Conservation (phyloP, 2,113 vertebrate species). For the Cebidichthys violaceus region DNA sequence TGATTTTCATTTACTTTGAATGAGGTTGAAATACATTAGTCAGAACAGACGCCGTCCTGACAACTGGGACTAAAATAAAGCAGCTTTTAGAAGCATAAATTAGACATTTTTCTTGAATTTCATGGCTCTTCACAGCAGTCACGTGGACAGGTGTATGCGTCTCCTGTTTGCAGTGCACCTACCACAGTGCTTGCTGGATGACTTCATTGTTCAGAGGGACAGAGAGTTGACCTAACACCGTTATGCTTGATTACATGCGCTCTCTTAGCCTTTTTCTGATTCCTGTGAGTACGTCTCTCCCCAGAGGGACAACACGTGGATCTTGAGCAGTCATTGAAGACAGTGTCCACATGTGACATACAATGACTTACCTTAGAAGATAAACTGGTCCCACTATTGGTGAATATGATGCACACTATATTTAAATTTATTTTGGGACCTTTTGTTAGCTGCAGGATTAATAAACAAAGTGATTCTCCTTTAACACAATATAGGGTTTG, state of each 20-base stretch:
- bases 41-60: constrained; percentile 18
- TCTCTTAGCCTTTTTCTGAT: constrained; percentile 25
- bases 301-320: constrained; percentile 16
- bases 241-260: constrained; percentile 43
- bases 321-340: neutral
- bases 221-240: constrained; percentile 31
- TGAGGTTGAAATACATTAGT: constrained; percentile 29
- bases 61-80: constrained; percentile 15
- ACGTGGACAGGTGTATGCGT: constrained; percentile 1
- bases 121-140: constrained; percentile 15
- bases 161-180: constrained; percentile 16
- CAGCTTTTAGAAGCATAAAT: constrained; percentile 7
- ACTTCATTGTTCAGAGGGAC: constrained; percentile 47
- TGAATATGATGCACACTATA: neutral
- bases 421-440: neutral
- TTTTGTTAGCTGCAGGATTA: neutral
- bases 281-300: constrained; percentile 14
- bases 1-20: constrained; percentile 9
- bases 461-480: neutral
- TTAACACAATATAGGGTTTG: neutral
- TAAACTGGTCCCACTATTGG: neutral
- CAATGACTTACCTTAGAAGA: neutral
- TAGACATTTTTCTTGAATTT: constrained; percentile 8
- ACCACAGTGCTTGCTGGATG: constrained; percentile 21
- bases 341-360: neutral